phyloP scores from a whole-genome alignment of 37 sponge, comb jelly and placozoan genomes.

The Corticium candelabrum region DNA sequence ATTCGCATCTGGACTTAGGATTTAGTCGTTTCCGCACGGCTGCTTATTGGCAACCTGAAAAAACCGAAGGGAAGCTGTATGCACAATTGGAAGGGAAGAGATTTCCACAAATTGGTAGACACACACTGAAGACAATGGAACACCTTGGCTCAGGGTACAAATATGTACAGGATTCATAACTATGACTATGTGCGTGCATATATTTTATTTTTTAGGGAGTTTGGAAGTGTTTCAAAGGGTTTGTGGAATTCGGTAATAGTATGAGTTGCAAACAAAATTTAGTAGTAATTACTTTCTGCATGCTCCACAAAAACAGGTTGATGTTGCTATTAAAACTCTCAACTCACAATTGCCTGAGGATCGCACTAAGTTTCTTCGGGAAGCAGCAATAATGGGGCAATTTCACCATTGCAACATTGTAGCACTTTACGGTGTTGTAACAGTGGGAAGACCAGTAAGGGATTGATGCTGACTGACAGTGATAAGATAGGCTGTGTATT shows the following conservation, averaged over 20 bases:
- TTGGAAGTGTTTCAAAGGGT: not conserved
- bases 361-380: constrained; percentile 14
- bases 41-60: not conserved
- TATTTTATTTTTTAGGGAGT: not conserved
- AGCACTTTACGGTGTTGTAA: constrained; percentile 14
- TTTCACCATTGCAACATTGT: constrained; percentile 18
- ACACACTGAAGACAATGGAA: not conserved
- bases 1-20: too few species aligned
- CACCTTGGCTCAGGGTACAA: not conserved
- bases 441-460: constrained; percentile 14
- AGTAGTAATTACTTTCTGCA: not conserved
- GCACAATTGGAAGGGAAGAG: not conserved
- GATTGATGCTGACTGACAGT: not conserved
- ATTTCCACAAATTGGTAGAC: not conserved
- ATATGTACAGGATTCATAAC: not conserved
- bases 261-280: not conserved
- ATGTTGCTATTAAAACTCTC: constrained; percentile 18
- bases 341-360: not conserved
- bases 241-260: not conserved
- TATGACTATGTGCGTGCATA: not conserved
- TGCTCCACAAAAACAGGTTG: not conserved
- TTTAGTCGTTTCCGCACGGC: too few species aligned
- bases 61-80: not conserved
- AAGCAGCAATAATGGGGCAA: constrained; percentile 25
- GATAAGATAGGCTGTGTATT: not conserved